Evolutionary conservation across 1,140 invertebrate genomes (phyloP), one percentile per base, ranked within the genome.

Genomic region (Drosophila fuyamai): DNA sequence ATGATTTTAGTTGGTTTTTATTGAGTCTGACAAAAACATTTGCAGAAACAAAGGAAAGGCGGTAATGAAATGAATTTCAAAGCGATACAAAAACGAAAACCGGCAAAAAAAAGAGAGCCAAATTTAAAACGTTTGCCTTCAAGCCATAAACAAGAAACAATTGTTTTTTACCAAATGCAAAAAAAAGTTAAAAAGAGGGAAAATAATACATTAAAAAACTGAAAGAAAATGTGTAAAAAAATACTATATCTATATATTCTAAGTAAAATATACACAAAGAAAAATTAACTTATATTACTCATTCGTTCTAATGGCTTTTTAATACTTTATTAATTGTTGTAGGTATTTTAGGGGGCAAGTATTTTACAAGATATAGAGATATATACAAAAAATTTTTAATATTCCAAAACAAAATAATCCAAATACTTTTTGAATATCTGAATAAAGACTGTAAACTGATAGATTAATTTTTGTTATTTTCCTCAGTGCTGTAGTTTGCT

Each of bases 71-170:
- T 16, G 23, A 23, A 54, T 60, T 36, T n/a, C 16, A 38, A 73
- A 53, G 57, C 47, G 14, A 55, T 78, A 63, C 67, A 41, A 46
- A 73, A 78, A 67, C 56, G 47, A 50, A 77, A 76, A 59, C 47
- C 51, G 40, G 58, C 59, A 59, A 12, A 35, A 57, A 57, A 46
- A 76, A 65, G 41, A 76, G 81, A 77, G 62, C 56, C 61, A 81
- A 84, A 85, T 81, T 80, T 84, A 58, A 85, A 84, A 85, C 85
- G 65, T 70, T 71, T 81, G 77, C 77, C 81, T 70, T 76, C 44
- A 18, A 67, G 77, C 66, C 61, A 80, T 84, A 85, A 81, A 85
- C 66, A 85, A 73, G 72, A 85, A 84, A 85, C 72, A 84, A 84
- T 84, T 84, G 81, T 81, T 85, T 84, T 82, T 81, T 60, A 41